phyloP scores from a whole-genome alignment of 92 coral and sea anemone species.

The Ricordea florida region DNA sequence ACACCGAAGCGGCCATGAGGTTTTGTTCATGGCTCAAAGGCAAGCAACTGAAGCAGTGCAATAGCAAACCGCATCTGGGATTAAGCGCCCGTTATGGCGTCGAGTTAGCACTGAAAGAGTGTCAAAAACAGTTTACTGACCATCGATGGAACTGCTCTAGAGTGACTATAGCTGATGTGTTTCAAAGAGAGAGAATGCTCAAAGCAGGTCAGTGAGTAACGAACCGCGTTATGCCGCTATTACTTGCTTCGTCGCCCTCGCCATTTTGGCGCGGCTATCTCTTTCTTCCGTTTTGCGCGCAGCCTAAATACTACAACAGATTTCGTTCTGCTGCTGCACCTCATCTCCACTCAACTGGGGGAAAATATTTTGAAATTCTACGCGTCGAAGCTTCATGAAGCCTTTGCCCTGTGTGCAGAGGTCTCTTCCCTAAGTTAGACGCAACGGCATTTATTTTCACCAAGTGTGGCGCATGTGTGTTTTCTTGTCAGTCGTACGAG shows the following conservation, averaged over 20 bases:
- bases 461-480: conserved; percentile 13
- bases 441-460: no score
- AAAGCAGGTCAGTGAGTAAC: conserved; percentile 64
- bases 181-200: conserved; percentile 73
- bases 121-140: conserved; percentile 71
- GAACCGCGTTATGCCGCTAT: no score
- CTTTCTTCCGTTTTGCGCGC: no score
- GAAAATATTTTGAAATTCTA: no score
- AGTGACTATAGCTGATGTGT: conserved; percentile 76
- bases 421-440: no score
- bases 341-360: no score
- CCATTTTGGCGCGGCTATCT: no score
- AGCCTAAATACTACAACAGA: no score
- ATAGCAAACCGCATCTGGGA: conserved; percentile 50
- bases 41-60: conserved; percentile 63
- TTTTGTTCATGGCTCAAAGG: conserved; percentile 73
- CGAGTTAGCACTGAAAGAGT: conserved; percentile 77
- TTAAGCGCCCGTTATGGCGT: conserved; percentile 72
- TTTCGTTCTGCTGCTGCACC: no score
- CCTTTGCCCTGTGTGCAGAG: no score
- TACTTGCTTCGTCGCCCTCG: no score
- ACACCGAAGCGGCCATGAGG: conserved; percentile 4
- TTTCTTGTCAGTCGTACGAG: background rate
- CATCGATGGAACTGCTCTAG: conserved; percentile 96
- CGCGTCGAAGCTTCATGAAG: no score